Evolutionary conservation across 2,888 invertebrate species (phyloP).

Genomic region (Habrosyne pyritoides): DNA sequence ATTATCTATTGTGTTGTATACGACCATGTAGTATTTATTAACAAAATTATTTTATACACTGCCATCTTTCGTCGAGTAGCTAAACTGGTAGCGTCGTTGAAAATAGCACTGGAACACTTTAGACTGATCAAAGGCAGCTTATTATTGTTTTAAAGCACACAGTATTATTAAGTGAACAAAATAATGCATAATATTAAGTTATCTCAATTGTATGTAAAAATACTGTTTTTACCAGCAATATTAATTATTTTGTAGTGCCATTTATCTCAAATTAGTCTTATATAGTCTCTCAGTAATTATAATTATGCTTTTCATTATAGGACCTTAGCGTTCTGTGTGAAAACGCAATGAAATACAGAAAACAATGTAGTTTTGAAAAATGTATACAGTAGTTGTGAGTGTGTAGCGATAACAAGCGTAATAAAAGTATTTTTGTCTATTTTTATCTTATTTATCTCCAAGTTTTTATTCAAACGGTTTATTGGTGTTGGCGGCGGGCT

Average conservation of each 20-base stretch:
- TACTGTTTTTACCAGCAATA: not conserved
- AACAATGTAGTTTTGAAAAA: slow-evolving; percentile 20
- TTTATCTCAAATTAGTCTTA: not conserved
- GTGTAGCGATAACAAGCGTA: slow-evolving; percentile 37
- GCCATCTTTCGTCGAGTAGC: not conserved
- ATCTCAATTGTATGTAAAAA: not conserved
- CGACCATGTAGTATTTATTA: not conserved
- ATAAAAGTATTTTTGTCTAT: slow-evolving; percentile 42
- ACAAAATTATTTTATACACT: not conserved
- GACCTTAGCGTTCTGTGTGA: not conserved
- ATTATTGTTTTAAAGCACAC: not conserved
- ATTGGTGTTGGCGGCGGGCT: no score
- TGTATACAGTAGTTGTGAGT: slow-evolving; percentile 17
- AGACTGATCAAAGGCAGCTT: not conserved
- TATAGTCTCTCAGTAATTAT: not conserved
- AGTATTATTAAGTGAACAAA: not conserved
- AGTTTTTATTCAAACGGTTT: no score
- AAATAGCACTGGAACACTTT: not conserved
- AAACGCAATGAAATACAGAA: slow-evolving; percentile 7
- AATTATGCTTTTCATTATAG: not conserved
- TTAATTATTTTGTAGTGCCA: not conserved
- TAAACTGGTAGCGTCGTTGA: not conserved
- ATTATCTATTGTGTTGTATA: not conserved
- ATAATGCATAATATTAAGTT: not conserved
- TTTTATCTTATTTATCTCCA: slow-evolving; percentile 13